A percentile compares a stretch with the other conserved stretches of the same genome.
Evolutionary conservation across 2,113 vertebrate species (phyloP).

Genomic region (Macquaria australasica): DNA sequence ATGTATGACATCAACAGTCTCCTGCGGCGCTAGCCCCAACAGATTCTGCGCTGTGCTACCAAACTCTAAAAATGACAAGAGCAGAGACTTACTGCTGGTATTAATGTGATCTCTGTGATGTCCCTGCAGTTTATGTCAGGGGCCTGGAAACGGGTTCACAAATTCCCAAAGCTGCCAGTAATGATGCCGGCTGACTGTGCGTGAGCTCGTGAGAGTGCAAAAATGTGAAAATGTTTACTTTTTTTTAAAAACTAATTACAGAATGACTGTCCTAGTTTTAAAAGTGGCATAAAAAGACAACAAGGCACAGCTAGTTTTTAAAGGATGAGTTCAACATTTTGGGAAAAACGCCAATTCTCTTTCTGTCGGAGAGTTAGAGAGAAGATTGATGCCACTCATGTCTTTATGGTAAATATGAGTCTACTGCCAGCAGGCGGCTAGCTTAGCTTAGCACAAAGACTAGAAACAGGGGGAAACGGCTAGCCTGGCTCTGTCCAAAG

Average conservation of each 20-base stretch:
- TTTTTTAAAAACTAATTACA: slow-evolving; percentile 37
- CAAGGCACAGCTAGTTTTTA: slow-evolving; percentile 11
- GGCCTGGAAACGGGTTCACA: slow-evolving; percentile 27
- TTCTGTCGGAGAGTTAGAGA: background rate
- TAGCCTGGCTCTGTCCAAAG: background rate
- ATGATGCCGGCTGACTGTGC: slow-evolving; percentile 27
- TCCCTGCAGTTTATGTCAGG: slow-evolving; percentile 25
- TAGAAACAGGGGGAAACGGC: background rate
- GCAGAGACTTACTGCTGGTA: slow-evolving; percentile 11
- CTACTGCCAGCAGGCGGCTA: too few species aligned
- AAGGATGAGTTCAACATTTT: slow-evolving; percentile 20
- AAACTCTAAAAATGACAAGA: slow-evolving; percentile 17
- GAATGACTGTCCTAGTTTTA: slow-evolving; percentile 55
- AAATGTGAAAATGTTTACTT: slow-evolving; percentile 28
- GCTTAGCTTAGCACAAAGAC: background rate
- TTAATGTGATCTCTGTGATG: slow-evolving; percentile 37
- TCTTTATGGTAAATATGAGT: too few species aligned
- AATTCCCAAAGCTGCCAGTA: slow-evolving; percentile 28
- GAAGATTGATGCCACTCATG: background rate
- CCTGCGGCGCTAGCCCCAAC: slow-evolving; percentile 13
- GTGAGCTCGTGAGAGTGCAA: slow-evolving; percentile 2
- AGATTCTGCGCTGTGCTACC: background rate
- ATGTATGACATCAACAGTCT: slow-evolving; percentile 28
- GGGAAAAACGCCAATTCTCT: background rate
- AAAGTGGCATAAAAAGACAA: slow-evolving; percentile 46